Base-by-base conservation (phyloP, 2,113 vertebrate genomes). In the Andinoacara biseriatus region DNA sequence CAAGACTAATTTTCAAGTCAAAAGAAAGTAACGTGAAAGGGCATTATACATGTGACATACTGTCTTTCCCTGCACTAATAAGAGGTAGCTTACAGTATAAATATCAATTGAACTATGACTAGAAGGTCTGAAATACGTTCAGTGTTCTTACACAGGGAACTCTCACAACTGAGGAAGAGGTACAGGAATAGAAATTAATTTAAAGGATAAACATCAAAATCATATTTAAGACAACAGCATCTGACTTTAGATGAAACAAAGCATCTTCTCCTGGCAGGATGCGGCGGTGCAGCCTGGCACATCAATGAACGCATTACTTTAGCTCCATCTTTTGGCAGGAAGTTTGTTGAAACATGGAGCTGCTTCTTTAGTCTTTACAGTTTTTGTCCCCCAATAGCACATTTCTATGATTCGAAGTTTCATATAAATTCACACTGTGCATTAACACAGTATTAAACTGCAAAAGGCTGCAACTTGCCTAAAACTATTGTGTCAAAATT, bases 311-410 rank as follows among this genome's bases (percentile, higher is more conserved):
- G 58, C n/a, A 14, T 54, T 29, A 58, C 35, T 78, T 74, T 80
- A 46, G 82, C 91, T 18, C 91, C 87, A 88, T 85, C 89, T 92
- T 26, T 52, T 90, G 89, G 84, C 15, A n/a, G 20, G 4, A 79
- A 5, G 26, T 35, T 7, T 2, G 79, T 1, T 69, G 65, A 69
- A 29, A 10, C 40, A 46, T 18, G 2, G 6, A 52, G 5, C 1
- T 10, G 22, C 38, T 46, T 46, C 38, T 67, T 46, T 67, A 10
- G n/a, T 26, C 38, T 46, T 26, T 17, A 57, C 10, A 0, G 38
- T 65, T 38, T 24, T 43, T n/a, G n/a, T 13, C 10, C 13, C n/a
- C 33, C 2, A 22, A 3, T 18, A 18, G 0, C 9, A 1, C 22
- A 1, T 67, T 67, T 67, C 22, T 67, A 15, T 10, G 63, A 40